A percentile compares a stretch with the other conserved stretches of the same genome.
Conservation (phyloP, 2,888 invertebrate genomes). For the Chaitophorus viminalis region DNA sequence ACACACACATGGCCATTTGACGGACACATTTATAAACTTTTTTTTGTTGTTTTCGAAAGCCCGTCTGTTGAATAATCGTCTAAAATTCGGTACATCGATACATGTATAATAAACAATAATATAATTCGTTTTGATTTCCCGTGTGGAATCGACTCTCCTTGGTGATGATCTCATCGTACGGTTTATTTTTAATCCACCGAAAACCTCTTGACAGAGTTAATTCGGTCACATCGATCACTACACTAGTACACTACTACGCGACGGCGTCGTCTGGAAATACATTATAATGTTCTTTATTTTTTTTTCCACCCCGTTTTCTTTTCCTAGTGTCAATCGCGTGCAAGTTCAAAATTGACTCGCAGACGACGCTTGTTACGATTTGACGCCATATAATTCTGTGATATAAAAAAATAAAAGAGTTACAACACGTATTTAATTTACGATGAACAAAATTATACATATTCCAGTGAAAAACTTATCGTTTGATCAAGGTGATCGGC, state of each 20-base stretch:
- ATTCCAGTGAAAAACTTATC: not conserved
- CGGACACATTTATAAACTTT: not conserved
- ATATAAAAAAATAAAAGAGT: too few species aligned
- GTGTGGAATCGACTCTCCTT: not conserved
- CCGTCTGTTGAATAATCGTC: not conserved
- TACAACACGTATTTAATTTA: too few species aligned
- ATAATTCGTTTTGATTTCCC: not conserved
- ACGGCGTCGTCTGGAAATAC: not conserved
- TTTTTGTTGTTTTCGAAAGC: not conserved
- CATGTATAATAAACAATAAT: not conserved
- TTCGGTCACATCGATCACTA: not conserved
- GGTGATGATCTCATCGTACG: not conserved
- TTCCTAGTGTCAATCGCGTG: not conserved
- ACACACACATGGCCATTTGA: not conserved
- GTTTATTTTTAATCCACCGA: slow-evolving; percentile 28
- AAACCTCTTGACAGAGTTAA: not conserved
- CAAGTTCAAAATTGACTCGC: not conserved
- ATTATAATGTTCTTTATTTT: too few species aligned
- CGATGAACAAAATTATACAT: too few species aligned
- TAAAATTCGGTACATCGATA: not conserved
- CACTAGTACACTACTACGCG: not conserved
- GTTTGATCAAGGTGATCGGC: too few species aligned
- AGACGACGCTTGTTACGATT: not conserved
- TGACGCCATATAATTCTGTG: not conserved
- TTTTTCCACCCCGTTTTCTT: not conserved